A percentile compares a stretch with the other conserved stretches of the same genome.
These are phyloP conservation scores for Dromococcyx pavoninus DNA, from an alignment of 2,797 vertebrate genomes.

Conservation along the genomic window DNA sequence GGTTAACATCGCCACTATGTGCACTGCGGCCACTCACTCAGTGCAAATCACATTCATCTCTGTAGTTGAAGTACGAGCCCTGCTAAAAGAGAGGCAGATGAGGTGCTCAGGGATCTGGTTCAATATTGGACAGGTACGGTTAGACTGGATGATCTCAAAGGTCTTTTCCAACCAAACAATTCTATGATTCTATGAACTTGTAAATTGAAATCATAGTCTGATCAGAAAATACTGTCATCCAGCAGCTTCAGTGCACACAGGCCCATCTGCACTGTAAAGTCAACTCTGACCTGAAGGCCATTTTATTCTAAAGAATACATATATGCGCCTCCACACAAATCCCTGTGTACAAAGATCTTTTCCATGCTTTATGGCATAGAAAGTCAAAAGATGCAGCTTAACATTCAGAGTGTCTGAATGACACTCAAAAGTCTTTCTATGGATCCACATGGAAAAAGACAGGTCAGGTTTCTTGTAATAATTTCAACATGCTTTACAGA, in stretches of 20 bases:
- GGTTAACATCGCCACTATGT: neutral
- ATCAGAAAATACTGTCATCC: neutral
- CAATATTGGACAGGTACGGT: too few species aligned
- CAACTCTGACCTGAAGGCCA: neutral
- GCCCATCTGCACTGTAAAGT: neutral
- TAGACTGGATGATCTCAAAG: too few species aligned
- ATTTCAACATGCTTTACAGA: neutral
- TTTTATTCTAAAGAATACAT: neutral
- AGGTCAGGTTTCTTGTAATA: neutral
- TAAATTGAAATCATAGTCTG: neutral
- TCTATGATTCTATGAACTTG: neutral
- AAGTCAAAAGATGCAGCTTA: neutral
- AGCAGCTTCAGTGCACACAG: neutral
- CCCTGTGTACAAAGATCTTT: neutral
- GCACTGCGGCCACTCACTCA: neutral
- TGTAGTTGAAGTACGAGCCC: neutral
- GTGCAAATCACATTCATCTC: neutral
- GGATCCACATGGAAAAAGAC: neutral
- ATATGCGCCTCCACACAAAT: neutral
- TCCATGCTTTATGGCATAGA: neutral
- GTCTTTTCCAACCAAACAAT: too few species aligned
- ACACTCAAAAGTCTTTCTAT: neutral
- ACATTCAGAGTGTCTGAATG: too few species aligned
- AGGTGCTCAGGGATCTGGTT: too few species aligned
- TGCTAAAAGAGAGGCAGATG: neutral